Conservation (phyloP, 2,113 vertebrate genomes). For the Oriolus oriolus region DNA sequence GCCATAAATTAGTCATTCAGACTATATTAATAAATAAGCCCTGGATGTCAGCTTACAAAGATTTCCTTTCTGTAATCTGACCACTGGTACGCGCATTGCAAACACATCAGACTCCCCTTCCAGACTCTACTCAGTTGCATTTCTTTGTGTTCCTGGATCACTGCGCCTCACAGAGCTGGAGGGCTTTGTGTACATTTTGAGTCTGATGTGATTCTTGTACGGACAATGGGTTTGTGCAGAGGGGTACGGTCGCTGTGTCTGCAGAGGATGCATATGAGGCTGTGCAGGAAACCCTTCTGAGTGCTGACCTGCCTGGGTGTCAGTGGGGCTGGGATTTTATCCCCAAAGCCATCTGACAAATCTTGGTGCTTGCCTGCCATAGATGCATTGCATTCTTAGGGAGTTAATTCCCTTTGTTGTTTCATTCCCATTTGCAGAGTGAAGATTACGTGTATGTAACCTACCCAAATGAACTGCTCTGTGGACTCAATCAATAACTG, state of each 20-base stretch:
- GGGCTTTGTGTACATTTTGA: background rate
- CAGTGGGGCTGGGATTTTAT: background rate
- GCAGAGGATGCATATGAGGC: background rate
- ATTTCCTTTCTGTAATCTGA: slow-evolving; percentile 38
- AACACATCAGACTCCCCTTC: background rate
- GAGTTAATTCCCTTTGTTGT: background rate
- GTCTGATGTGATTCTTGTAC: background rate
- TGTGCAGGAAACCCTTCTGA: background rate
- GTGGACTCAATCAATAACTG: background rate
- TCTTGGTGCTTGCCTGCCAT: background rate
- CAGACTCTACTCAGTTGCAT: background rate
- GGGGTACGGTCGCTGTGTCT: background rate
- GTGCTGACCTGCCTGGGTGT: background rate
- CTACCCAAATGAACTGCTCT: background rate
- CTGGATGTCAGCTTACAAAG: slow-evolving; percentile 20
- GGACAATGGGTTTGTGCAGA: background rate
- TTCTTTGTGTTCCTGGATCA: background rate
- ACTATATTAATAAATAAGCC: slow-evolving; percentile 71
- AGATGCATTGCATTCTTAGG: background rate
- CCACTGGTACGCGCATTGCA: background rate
- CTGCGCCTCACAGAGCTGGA: background rate
- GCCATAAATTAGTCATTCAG: slow-evolving; percentile 72
- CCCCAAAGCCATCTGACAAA: background rate
- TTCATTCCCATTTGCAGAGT: background rate
- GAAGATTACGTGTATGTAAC: background rate